Evolutionary conservation across 2,888 invertebrate species (phyloP), one percentile per base, ranked within the genome.

Genomic region (Polydrusus cervinus): DNA sequence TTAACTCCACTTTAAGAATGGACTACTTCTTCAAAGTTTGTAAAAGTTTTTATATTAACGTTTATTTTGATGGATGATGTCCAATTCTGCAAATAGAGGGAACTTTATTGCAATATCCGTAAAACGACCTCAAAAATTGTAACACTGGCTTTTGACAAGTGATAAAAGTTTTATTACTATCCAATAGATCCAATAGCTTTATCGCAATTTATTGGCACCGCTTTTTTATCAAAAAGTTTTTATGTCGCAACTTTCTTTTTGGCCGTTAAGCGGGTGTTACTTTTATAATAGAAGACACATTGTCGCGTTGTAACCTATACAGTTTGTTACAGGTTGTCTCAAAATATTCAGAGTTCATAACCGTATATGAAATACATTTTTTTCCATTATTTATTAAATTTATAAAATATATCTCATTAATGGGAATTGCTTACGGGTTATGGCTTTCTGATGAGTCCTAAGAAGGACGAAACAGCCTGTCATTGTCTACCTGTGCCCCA

Each of bases 141-240:
- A 47, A 20, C 20, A 51, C 20, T 18, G 13, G 13, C 18, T 18
- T 51, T 51, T 51, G 51, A 16, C 16, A 14, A 47, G 47, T 51
- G 8, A 18, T 51, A 51, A 51, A 51, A 51, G 51, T 51, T 51
- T 51, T 20, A 51, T 20, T 51, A 5, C n/a, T 20, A 51, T 20
- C 20, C 11, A 20, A 51, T 51, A 20, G 51, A 51, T 51, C 10
- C 11, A 11, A 20, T 51, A 20, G 51, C 9, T 51, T 51, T 51
- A 51, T 51, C 8, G 18, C n/a, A 6, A 51, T 20, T 20, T 51
- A 20, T 51, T 20, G 51, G 20, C 51, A 51, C 51, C 20, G 20
- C 8, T 51, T 51, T 20, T 51, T 20, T 11, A 11, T 20, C 1
- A 51, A 51, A 51, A 20, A 20, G 11, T 20, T 51, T 51, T 51